A percentile compares a stretch with the other conserved stretches of the same genome.
Conservation (phyloP, 37 sponge, comb jelly and placozoan genomes). For the Spongilla lacustris region DNA sequence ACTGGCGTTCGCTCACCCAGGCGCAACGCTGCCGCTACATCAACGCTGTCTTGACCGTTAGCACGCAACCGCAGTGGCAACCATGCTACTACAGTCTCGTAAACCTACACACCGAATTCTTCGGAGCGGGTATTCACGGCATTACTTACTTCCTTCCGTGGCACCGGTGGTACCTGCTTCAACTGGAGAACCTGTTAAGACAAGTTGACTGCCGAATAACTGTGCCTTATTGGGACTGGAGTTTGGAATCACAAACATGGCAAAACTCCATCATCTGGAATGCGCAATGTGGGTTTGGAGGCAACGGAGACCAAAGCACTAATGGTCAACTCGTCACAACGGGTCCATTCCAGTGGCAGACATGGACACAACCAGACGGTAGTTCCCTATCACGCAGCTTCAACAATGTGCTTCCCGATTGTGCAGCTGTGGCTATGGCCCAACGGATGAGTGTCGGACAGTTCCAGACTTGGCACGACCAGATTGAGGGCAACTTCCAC, state of each 20-base stretch:
- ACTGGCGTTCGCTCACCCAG: slow-evolving; percentile 30
- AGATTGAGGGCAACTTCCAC: slow-evolving; percentile 23
- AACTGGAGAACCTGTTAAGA: slow-evolving; percentile 50
- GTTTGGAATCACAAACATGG: slow-evolving; percentile 36
- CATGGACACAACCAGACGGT: slow-evolving; percentile 8
- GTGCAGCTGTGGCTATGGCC: slow-evolving; percentile 21
- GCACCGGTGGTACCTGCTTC: slow-evolving; percentile 59
- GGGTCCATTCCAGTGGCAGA: slow-evolving; percentile 20
- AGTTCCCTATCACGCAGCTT: slow-evolving; percentile 5
- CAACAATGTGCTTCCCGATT: slow-evolving; percentile 31
- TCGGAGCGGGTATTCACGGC: slow-evolving; percentile 40
- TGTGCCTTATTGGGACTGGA: slow-evolving; percentile 75
- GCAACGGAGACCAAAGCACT: slow-evolving; percentile 21
- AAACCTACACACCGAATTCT: slow-evolving; percentile 10
- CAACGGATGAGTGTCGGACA: background rate
- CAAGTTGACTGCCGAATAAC: slow-evolving; percentile 45
- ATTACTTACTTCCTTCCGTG: slow-evolving; percentile 36
- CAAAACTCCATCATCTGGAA: slow-evolving; percentile 51
- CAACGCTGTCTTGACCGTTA: slow-evolving; percentile 6
- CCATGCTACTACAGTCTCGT: slow-evolving; percentile 25
- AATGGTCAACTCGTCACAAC: slow-evolving; percentile 10
- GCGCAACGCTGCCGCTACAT: slow-evolving; percentile 45
- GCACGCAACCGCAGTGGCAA: slow-evolving; percentile 13
- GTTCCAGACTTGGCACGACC: slow-evolving; percentile 33
- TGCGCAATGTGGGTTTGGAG: slow-evolving; percentile 36